Base-by-base conservation (phyloP, 2,797 vertebrate genomes). In the Valencia hispanica region DNA sequence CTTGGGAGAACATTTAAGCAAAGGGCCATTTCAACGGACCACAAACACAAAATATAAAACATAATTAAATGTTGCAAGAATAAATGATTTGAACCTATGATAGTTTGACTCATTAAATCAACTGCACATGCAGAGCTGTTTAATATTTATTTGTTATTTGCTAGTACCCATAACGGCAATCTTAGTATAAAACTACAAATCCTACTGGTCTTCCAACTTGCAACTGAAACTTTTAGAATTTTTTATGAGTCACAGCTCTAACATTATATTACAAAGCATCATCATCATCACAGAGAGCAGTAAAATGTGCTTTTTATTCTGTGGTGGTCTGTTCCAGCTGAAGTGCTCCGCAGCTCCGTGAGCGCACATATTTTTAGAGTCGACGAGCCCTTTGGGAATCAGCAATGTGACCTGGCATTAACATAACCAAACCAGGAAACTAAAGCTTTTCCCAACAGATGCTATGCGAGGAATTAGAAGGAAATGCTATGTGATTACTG, bases 391-490 rank as follows among this genome's bases (percentile, higher is more conserved):
- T 88, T 45, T 45, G 82, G 84, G 86, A 88, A 80, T 87, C 82
- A 72, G 80, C 82, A 51, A 77, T 73, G 85, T 86, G 90, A 91
- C 85, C 87, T 76, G 81, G 84, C 86, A 87, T 91, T 84, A 89
- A 87, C 72, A 72, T 85, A 89, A 81, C 66, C 78, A 77, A 87
- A 86, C 53, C 30, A 70, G 72, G 73, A 81, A 72, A 77, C 72
- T 73, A 78, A 76, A 75, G 74, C 68, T 78, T 82, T 55, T n/a
- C 39, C 84, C 75, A 51, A 71, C 82, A 81, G 79, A 80, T 68
- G 75, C 20, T 83, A 72, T 69, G 68, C 86, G 77, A 84, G 72
- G 70, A 86, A 88, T 90, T 76, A 80, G 77, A n/a, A 70, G 50
- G 45, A 85, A 81, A 79, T 80, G 63, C 34, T 63, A 51, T 0